Evolutionary conservation across 35 echinoderm and acorn worm genomes (phyloP).

Genomic region (Stichopus chloronotus): DNA sequence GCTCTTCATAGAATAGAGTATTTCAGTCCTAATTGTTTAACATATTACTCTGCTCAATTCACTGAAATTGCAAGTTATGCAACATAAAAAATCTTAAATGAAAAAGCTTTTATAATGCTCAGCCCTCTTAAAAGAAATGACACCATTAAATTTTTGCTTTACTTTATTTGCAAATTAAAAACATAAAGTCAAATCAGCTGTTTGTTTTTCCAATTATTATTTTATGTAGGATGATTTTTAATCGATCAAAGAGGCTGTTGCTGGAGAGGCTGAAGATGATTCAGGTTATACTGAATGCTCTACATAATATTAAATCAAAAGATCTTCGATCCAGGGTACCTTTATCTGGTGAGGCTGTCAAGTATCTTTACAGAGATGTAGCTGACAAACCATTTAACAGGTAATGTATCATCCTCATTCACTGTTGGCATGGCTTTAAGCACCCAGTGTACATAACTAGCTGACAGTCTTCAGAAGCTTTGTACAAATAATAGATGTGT

Average conservation of each 20-base stretch:
- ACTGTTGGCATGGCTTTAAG: not conserved
- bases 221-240: conserved; percentile 51
- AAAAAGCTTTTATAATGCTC: too few relatives aligned
- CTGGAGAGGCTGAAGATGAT: conserved; percentile 68
- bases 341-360: conserved; percentile 81
- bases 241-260: conserved; percentile 51
- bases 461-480: not conserved
- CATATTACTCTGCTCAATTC: too few relatives aligned
- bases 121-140: too few relatives aligned
- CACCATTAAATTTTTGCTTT: too few relatives aligned
- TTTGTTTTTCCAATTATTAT: not conserved
- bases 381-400: conserved; percentile 42
- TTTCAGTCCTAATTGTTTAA: too few relatives aligned
- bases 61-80: too few relatives aligned
- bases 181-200: too few relatives aligned
- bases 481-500: not conserved
- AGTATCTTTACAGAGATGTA: conserved; percentile 78
- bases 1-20: too few relatives aligned
- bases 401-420: not conserved
- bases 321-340: conserved; percentile 84
- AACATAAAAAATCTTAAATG: too few relatives aligned
- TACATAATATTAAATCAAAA: conserved; percentile 88
- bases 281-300: conserved; percentile 77
- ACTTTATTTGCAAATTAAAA: too few relatives aligned
- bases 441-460: not conserved